Evolutionary conservation across 2,797 vertebrate genomes (phyloP).

Genomic region (Dallia pectoralis): DNA sequence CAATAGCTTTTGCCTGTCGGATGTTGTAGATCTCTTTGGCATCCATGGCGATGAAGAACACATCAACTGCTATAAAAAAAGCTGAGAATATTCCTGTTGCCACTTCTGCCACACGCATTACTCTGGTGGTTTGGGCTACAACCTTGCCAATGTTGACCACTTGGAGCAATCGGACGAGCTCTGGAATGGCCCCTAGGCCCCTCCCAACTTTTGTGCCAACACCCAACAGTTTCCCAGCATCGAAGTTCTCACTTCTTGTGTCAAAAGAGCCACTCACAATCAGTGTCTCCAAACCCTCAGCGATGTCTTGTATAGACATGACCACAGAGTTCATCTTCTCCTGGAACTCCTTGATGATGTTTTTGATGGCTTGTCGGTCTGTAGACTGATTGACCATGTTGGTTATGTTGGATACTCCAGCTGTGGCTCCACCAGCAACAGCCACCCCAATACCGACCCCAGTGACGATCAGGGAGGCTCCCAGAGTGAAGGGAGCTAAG

Average conservation of each 20-base stretch:
- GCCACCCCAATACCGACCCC: conserved; percentile 40
- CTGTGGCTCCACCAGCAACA: conserved; percentile 28
- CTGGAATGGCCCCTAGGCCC: conserved; percentile 7
- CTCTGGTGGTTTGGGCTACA: conserved; percentile 34
- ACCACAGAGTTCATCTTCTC: conserved; percentile 27
- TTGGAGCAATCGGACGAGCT: conserved; percentile 25
- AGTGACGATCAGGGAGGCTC: conserved; percentile 45
- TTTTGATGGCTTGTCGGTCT: conserved; percentile 27
- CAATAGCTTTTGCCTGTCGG: not conserved
- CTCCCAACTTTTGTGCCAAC: not conserved
- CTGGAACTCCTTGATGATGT: conserved; percentile 22
- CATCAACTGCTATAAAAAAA: conserved; percentile 28
- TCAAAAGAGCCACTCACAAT: not conserved
- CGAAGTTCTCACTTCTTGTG: accelerated
- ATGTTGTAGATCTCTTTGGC: conserved; percentile 40
- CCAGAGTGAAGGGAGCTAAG: conserved; percentile 35
- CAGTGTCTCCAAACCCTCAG: conserved; percentile 7
- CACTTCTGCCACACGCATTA: not conserved
- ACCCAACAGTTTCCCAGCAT: not conserved
- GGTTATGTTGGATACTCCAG: conserved; percentile 39
- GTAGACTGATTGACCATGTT: conserved; percentile 39
- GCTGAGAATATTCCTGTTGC: conserved; percentile 14
- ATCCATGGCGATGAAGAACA: no score
- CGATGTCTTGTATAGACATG: conserved; percentile 15
- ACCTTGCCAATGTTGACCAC: conserved; percentile 30